Percentiles rank a stretch among this genome's conserved stretches.
Conservation (phyloP, 2,797 vertebrate species). For the Alosa sapidissima region DNA sequence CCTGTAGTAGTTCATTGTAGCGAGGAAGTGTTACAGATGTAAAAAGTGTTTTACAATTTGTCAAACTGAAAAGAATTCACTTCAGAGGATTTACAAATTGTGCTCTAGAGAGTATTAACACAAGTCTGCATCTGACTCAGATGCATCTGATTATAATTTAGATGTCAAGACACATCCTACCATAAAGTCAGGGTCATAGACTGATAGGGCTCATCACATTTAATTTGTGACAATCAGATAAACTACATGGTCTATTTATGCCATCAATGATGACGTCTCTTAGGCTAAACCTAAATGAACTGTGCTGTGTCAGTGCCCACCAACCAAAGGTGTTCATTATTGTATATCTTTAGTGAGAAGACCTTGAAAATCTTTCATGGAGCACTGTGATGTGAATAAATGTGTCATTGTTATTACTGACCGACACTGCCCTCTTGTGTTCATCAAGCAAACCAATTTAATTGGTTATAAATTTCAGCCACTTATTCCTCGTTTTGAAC, state of each 20-base stretch:
- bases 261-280: neutral
- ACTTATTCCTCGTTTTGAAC: neutral
- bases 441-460: constrained; percentile 29
- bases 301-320: neutral
- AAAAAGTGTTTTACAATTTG: neutral
- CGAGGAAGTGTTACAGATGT: neutral
- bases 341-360: neutral
- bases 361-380: neutral
- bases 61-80: neutral
- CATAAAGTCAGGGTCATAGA: neutral
- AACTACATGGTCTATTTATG: neutral
- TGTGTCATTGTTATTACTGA: constrained; percentile 36
- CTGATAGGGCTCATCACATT: neutral
- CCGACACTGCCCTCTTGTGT: constrained; percentile 63
- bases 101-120: neutral
- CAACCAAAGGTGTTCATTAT: neutral
- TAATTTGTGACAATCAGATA: neutral
- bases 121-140: neutral
- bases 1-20: neutral
- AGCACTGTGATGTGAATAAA: neutral
- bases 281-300: neutral
- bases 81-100: neutral
- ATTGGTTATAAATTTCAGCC: neutral
- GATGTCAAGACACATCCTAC: neutral
- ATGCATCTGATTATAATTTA: neutral